Conservation (phyloP, 1,140 invertebrate species). For the Tetranychus urticae region DNA sequence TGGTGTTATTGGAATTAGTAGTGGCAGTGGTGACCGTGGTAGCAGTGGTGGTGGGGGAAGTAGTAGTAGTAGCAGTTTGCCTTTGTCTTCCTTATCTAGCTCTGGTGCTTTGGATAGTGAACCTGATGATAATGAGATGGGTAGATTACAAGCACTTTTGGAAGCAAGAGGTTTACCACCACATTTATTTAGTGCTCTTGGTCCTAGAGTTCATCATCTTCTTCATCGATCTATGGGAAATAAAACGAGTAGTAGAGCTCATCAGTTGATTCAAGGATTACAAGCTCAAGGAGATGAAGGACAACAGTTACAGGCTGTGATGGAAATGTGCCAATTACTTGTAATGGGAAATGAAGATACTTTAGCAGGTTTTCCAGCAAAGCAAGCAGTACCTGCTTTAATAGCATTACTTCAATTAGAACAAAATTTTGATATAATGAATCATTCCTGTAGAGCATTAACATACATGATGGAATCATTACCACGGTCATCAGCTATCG, state of each 20-base stretch:
- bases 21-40: background rate
- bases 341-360: slow-evolving; percentile 99
- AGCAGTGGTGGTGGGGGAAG: background rate
- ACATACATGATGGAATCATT: slow-evolving; percentile 99
- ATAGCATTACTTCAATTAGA: slow-evolving; percentile 66
- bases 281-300: slow-evolving; percentile 85
- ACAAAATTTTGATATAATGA: slow-evolving; percentile 99
- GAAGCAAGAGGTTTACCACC: slow-evolving; percentile 82
- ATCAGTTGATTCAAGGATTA: slow-evolving; percentile 71
- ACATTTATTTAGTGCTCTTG: slow-evolving; percentile 78
- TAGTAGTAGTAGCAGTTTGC: background rate
- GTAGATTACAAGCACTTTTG: slow-evolving; percentile 33
- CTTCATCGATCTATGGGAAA: slow-evolving; percentile 72
- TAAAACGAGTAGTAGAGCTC: slow-evolving; percentile 48
- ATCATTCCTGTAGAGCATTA: slow-evolving; percentile 86
- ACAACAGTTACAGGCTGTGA: slow-evolving; percentile 84
- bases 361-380: slow-evolving; percentile 85
- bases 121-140: slow-evolving; percentile 23
- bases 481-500: slow-evolving; percentile 78
- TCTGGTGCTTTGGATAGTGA: background rate
- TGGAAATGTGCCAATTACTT: slow-evolving; percentile 94
- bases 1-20: background rate
- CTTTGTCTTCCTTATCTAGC: background rate
- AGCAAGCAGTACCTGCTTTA: slow-evolving; percentile 85
- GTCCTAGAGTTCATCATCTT: slow-evolving; percentile 88